Percentiles rank a stretch among this genome's conserved stretches.
These are phyloP conservation scores for Lophotis ruficrista DNA, from an alignment of 2,113 vertebrate species.

Conservation along the genomic window DNA sequence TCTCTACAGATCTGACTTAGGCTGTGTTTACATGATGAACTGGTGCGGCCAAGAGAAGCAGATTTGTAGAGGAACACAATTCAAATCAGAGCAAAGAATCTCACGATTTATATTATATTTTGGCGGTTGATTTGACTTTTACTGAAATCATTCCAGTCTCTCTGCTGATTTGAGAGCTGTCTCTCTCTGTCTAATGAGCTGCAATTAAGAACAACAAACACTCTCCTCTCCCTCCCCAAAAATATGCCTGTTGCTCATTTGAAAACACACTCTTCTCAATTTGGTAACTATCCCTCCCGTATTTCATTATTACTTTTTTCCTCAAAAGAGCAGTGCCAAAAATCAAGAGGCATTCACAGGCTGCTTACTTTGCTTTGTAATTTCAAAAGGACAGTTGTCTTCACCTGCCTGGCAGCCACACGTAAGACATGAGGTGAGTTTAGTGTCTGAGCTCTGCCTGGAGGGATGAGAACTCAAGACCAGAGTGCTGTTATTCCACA, in stretches of 20 bases:
- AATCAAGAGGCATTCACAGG: neutral
- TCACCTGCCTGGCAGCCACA: neutral
- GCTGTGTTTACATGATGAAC: neutral
- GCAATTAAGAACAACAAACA: conserved; percentile 30
- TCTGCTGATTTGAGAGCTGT: neutral
- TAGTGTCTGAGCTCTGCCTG: neutral
- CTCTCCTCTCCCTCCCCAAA: neutral
- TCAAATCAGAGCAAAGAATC: neutral
- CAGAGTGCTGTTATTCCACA: neutral
- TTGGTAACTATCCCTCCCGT: conserved; percentile 27
- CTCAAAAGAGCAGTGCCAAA: conserved; percentile 23
- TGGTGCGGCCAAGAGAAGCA: neutral
- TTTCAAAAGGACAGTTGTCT: neutral
- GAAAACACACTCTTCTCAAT: neutral
- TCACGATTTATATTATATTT: neutral
- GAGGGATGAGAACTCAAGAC: neutral
- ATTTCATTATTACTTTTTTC: conserved; percentile 5
- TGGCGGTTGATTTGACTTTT: conserved; percentile 13
- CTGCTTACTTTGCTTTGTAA: neutral
- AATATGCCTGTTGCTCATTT: neutral
- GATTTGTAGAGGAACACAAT: neutral
- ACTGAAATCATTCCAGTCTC: conserved; percentile 7
- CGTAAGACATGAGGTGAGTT: neutral
- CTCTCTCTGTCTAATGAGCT: conserved; percentile 14
- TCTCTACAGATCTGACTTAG: neutral